phyloP scores from a whole-genome alignment of 1,140 invertebrate genomes.

The Melanaphis sacchari region DNA sequence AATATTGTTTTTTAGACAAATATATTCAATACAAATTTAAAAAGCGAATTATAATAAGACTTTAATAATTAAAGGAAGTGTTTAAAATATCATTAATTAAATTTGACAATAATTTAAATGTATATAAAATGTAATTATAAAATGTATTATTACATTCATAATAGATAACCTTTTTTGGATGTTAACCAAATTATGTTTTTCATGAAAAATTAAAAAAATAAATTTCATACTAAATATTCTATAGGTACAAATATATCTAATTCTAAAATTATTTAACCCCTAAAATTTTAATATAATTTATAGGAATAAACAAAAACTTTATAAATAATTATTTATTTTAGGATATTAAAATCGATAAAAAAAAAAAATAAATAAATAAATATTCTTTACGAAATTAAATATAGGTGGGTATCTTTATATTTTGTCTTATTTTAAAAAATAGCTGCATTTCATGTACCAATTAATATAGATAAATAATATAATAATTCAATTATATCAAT shows the following conservation, averaged over 20 bases:
- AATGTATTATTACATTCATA: background rate
- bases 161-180: background rate
- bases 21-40: too few species aligned
- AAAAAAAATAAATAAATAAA: background rate
- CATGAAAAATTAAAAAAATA: background rate
- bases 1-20: too few species aligned
- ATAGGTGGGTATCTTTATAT: background rate
- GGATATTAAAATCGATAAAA: too few species aligned
- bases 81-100: background rate
- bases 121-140: too few species aligned
- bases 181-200: background rate
- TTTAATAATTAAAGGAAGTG: background rate
- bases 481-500: background rate
- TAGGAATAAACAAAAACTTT: too few species aligned
- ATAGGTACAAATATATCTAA: background rate
- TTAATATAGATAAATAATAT: background rate
- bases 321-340: too few species aligned
- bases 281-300: background rate
- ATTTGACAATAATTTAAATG: background rate
- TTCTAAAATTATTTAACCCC: background rate
- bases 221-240: background rate
- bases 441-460: background rate
- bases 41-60: background rate
- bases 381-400: background rate
- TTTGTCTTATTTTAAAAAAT: background rate